Evolutionary conservation across 2,888 invertebrate species (phyloP).

Genomic region (Caenorhabditis sp.): DNA sequence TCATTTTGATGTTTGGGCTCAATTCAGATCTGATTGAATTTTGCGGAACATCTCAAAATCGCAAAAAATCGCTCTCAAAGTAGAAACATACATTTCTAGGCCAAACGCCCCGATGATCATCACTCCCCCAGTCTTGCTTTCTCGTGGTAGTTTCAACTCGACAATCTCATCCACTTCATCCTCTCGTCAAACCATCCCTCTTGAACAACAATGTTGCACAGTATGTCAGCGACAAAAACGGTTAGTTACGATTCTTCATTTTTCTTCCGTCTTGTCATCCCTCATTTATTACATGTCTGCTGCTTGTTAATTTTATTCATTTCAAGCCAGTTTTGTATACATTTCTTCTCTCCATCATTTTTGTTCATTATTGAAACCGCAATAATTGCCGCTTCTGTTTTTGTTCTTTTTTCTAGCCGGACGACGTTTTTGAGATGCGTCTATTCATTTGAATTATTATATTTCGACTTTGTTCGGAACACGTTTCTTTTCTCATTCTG

Average conservation of each 20-base stretch:
- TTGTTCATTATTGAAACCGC: not conserved
- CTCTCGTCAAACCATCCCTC: not conserved
- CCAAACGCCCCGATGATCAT: slow-evolving; percentile 44
- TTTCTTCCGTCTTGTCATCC: too few relatives aligned
- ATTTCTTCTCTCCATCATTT: not conserved
- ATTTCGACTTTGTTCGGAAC: not conserved
- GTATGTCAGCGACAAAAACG: slow-evolving; percentile 42
- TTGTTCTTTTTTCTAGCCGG: not conserved
- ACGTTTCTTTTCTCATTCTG: not conserved
- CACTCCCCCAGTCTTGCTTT: slow-evolving; percentile 48
- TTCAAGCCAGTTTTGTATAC: not conserved
- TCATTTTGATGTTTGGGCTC: too few relatives aligned
- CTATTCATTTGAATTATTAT: not conserved
- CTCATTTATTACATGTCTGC: not conserved
- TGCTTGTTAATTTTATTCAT: slow-evolving; percentile 4
- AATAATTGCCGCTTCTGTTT: not conserved
- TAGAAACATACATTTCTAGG: too few relatives aligned
- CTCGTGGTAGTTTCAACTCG: slow-evolving; percentile 10
- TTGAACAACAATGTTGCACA: slow-evolving; percentile 30
- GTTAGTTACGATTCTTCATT: slow-evolving; percentile 13
- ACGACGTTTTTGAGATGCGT: not conserved
- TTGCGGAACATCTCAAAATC: too few relatives aligned
- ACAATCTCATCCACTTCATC: not conserved
- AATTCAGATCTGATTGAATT: too few relatives aligned
- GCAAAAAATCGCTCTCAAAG: too few relatives aligned